These are phyloP conservation scores for Nesidiocoris tenuis DNA, from an alignment of 2,888 invertebrate species.

Conservation along the genomic window DNA sequence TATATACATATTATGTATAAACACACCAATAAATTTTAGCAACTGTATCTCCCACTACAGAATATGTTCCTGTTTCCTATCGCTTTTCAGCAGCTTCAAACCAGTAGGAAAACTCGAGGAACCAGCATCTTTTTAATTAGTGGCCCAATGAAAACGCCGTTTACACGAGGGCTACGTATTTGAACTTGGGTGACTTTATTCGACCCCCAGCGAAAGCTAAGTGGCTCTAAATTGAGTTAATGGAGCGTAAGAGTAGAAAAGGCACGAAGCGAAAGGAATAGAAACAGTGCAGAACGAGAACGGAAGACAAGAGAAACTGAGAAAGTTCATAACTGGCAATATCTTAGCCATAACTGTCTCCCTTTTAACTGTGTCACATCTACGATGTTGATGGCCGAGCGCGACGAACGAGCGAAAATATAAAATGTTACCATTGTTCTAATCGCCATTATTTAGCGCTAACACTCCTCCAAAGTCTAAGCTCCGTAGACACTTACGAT, in stretches of 20 bases:
- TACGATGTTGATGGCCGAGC: not conserved
- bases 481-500: no score
- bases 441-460: no score
- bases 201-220: not conserved
- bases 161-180: not conserved
- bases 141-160: not conserved
- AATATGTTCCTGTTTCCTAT: no score
- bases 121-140: no score
- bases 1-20: no score
- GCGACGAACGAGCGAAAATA: no score
- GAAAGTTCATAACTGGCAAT: not conserved
- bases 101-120: no score
- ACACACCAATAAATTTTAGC: no score
- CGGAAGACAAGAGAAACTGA: not conserved
- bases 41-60: no score
- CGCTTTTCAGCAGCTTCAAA: no score
- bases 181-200: not conserved
- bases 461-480: no score
- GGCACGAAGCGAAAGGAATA: not conserved
- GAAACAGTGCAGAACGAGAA: not conserved
- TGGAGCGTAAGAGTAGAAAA: not conserved
- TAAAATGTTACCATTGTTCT: no score
- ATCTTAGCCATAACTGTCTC: not conserved
- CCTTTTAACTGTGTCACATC: not conserved
- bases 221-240: not conserved